phyloP scores from a whole-genome alignment of 2,797 vertebrate species.

The Thunnus albacares region DNA sequence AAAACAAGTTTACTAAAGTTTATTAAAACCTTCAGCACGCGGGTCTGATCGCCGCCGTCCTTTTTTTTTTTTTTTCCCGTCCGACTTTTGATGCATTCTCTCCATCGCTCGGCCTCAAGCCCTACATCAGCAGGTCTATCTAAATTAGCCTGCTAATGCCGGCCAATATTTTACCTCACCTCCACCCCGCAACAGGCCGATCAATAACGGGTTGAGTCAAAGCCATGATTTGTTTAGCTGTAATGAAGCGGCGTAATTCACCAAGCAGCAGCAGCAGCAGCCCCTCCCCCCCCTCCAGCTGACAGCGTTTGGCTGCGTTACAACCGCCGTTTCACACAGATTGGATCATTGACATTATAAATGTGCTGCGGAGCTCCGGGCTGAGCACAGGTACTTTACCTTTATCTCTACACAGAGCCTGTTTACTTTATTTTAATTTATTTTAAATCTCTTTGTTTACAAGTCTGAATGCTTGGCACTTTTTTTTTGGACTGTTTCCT shows the following conservation, averaged over 20 bases:
- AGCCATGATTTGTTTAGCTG: slow-evolving; percentile 53
- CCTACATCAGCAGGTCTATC: slow-evolving; percentile 23
- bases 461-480: neutral
- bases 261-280: neutral
- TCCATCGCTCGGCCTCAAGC: neutral
- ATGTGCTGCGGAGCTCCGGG: slow-evolving; percentile 9
- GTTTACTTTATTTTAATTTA: neutral
- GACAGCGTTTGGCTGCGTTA: slow-evolving; percentile 33
- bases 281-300: neutral
- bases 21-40: neutral
- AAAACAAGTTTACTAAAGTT: neutral
- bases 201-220: slow-evolving; percentile 39
- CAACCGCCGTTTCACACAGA: slow-evolving; percentile 47
- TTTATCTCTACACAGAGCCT: neutral
- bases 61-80: too few species aligned
- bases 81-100: neutral
- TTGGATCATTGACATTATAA: slow-evolving; percentile 41
- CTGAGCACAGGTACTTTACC: neutral
- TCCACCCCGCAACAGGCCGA: slow-evolving; percentile 32
- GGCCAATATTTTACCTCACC: slow-evolving; percentile 42
- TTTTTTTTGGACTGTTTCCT: neutral
- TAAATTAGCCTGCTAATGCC: slow-evolving; percentile 48
- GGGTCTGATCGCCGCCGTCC: neutral
- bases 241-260: slow-evolving; percentile 55
- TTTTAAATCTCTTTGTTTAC: neutral